Evolutionary conservation across 1,140 invertebrate species (phyloP), one percentile per base, ranked within the genome.

Genomic region (Drosophila sulfurigaster): DNA sequence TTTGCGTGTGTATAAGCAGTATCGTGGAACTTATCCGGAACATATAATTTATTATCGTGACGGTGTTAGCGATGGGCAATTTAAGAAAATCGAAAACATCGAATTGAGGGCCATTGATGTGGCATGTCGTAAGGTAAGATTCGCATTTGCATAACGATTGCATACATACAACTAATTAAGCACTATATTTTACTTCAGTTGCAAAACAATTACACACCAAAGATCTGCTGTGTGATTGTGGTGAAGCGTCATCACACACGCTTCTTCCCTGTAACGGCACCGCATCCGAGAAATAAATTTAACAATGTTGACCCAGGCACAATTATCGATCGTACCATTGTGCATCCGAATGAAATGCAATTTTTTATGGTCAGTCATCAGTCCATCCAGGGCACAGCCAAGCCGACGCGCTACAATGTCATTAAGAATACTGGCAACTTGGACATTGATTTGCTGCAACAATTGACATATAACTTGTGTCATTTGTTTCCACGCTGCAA

Each of bases 241-340:
- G 97, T 98, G 81, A 99, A 98, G 93, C 94, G 97, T 4, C 98
- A 99, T 93, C 97, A 98, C 78, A 97, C 97, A 1, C 94, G 96
- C 81, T 96, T 97, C 43, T 96, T 96, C 78, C n/a, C 6, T 60
- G 32, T 13, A 1, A 75, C 75, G 3, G 11, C 92, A 51, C 48
- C 62, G 4, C 46, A 63, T n/a, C 60, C 75, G 0, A 72, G 43
- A 11, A 94, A 94, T 60, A 94, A 81, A 80, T 95, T 94, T 64
- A 82, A 81, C 2, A 98, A 98, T 88, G 96, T 98, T 0, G 95
- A 95, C 41, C 95, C 97, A 2, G 98, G 98, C 6, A 92, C 91
- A 1, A 94, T 96, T 3, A 97, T 98, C 0, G 98, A 99, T 83
- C 95, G 94, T 0, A 88, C 94, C 1, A 98, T 99, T 16, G 96